A percentile compares a stretch with the other conserved stretches of the same genome.
Evolutionary conservation across 2,888 invertebrate species (phyloP).

Genomic region (Nudaria mundana): DNA sequence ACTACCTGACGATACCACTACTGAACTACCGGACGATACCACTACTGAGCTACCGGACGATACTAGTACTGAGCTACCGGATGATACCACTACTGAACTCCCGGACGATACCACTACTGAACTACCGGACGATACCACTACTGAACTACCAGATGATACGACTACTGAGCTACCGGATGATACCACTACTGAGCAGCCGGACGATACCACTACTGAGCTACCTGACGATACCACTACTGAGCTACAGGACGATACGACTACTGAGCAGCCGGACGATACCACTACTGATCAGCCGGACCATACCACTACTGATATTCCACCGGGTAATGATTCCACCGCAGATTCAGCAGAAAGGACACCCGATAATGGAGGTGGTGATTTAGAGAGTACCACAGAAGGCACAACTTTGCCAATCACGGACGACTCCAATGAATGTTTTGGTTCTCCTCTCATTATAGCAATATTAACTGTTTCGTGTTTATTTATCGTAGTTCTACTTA

Average conservation of each 20-base stretch:
- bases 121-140: not conserved
- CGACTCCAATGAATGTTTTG: constrained; percentile 16
- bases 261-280: not conserved
- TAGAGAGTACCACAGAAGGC: not conserved
- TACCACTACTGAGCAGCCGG: not conserved
- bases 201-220: not conserved
- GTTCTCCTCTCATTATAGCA: constrained; percentile 33
- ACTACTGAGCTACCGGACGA: not conserved
- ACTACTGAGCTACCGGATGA: not conserved
- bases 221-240: not conserved
- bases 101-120: not conserved
- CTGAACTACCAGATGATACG: not conserved
- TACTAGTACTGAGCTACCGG: not conserved
- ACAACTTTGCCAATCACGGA: not conserved
- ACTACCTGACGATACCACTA: not conserved
- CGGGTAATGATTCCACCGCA: not conserved
- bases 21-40: not conserved
- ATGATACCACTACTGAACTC: not conserved
- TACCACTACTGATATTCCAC: not conserved
- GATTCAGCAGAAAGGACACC: not conserved
- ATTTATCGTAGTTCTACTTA: constrained; percentile 19
- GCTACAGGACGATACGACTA: not conserved
- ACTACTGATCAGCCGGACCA: not conserved
- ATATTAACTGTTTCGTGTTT: constrained; percentile 24
- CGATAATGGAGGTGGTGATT: not conserved